Conservation (phyloP, 2,113 vertebrate genomes). For the Amphilophus citrinellus region DNA sequence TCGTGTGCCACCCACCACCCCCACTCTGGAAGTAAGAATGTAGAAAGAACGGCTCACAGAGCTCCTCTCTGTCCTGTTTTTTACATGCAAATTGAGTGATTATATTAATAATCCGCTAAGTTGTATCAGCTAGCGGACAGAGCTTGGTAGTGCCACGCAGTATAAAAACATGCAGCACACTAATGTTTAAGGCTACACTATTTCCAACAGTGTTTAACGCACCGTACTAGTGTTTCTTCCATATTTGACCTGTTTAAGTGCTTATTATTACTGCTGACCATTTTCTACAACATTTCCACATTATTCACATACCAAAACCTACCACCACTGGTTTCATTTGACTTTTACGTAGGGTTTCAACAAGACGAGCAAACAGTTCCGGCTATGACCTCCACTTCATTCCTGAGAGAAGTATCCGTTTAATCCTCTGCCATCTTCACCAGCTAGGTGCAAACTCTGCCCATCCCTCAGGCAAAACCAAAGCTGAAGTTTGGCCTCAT, state of each 20-base stretch:
- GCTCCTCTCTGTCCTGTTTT: not conserved
- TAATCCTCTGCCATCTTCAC: not conserved
- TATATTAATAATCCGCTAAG: not conserved
- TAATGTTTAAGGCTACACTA: not conserved
- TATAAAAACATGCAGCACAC: not conserved
- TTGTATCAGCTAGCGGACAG: slow-evolving; percentile 19
- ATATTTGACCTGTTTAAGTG: not conserved
- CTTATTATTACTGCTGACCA: slow-evolving; percentile 4
- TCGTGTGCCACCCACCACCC: not conserved
- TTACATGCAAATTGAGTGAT: slow-evolving; percentile 21
- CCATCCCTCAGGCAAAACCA: not conserved
- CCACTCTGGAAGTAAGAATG: not conserved
- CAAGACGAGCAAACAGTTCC: not conserved
- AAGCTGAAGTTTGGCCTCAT: not conserved
- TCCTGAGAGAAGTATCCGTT: not conserved
- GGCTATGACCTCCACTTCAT: not conserved
- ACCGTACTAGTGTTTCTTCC: not conserved
- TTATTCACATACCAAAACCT: too few species aligned
- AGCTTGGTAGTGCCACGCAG: slow-evolving; percentile 12
- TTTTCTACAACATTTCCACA: not conserved
- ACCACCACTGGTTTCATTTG: not conserved
- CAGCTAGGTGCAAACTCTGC: too few species aligned
- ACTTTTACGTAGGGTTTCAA: too few species aligned
- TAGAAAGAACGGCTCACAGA: slow-evolving; percentile 6
- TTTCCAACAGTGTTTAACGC: slow-evolving; percentile 12